These are phyloP conservation scores for Acutogordius australiensis DNA, from an alignment of 2,888 invertebrate genomes.

Conservation along the genomic window DNA sequence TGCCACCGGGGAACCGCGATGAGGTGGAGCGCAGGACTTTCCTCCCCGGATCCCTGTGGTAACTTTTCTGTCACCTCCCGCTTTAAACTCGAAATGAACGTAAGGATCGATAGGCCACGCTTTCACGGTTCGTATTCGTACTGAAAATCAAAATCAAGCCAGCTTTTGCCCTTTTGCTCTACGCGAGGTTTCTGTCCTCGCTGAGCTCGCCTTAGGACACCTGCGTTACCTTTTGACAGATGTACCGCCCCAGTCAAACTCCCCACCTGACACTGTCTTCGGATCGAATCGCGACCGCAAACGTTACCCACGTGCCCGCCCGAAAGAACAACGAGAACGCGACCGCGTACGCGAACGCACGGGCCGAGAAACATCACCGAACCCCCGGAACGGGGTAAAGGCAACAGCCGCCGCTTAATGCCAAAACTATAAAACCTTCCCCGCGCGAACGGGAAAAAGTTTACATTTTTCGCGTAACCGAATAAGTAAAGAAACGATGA, in stretches of 20 bases:
- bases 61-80: constrained; percentile 42
- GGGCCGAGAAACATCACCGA: no score
- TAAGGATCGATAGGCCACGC: constrained; percentile 39
- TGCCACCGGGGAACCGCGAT: no score
- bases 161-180: constrained; percentile 40
- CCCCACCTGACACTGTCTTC: constrained; percentile 34
- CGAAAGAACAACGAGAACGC: no score
- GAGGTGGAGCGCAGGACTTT: background rate
- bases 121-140: constrained; percentile 36
- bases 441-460: no score
- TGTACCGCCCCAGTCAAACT: constrained; percentile 39
- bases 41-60: constrained; percentile 37
- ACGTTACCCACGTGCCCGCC: constrained; percentile 20
- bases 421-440: background rate
- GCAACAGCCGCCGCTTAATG: background rate
- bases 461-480: constrained; percentile 23
- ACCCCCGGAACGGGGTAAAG: no score
- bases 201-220: constrained; percentile 34
- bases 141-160: constrained; percentile 38
- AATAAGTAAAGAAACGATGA: constrained; percentile 31
- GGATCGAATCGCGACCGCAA: constrained; percentile 31
- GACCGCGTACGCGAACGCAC: no score
- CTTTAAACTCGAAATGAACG: constrained; percentile 27
- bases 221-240: constrained; percentile 36
- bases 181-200: constrained; percentile 40